These are phyloP conservation scores for Anoplopoma fimbria DNA, from an alignment of 2,113 vertebrate genomes.

Conservation along the genomic window DNA sequence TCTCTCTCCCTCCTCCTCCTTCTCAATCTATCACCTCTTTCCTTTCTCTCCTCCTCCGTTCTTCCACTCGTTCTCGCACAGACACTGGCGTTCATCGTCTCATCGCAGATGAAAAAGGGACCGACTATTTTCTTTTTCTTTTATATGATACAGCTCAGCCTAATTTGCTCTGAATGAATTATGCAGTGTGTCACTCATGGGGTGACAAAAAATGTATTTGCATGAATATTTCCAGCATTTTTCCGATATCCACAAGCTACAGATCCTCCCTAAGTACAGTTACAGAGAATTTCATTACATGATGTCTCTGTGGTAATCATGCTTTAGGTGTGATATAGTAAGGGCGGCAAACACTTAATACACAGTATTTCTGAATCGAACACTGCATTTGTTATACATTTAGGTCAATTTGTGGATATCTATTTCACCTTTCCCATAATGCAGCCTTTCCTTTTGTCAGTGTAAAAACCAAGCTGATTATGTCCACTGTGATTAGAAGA, in stretches of 20 bases:
- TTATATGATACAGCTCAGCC: slow-evolving; percentile 36
- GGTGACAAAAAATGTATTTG: slow-evolving; percentile 53
- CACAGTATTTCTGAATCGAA: background rate
- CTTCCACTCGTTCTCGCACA: slow-evolving; percentile 41
- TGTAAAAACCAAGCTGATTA: background rate
- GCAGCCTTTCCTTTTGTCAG: background rate
- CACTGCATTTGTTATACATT: background rate
- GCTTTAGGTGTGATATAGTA: background rate
- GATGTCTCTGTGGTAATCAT: background rate
- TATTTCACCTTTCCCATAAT: background rate
- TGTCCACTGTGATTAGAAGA: background rate
- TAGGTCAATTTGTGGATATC: background rate
- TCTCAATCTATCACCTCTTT: slow-evolving; percentile 64
- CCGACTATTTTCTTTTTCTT: slow-evolving; percentile 8
- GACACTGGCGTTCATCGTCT: slow-evolving; percentile 41
- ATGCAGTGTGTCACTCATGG: slow-evolving; percentile 64
- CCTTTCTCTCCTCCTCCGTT: slow-evolving; percentile 49
- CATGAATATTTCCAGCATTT: slow-evolving; percentile 48
- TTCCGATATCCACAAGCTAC: slow-evolving; percentile 22
- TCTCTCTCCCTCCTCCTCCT: slow-evolving; percentile 35
- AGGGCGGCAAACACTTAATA: background rate
- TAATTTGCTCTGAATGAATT: slow-evolving; percentile 68
- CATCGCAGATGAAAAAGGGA: slow-evolving; percentile 58
- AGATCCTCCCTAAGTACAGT: background rate
- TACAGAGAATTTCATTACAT: slow-evolving; percentile 15